Evolutionary conservation across 2,113 vertebrate species (phyloP).

Genomic region (Pitta sordida): DNA sequence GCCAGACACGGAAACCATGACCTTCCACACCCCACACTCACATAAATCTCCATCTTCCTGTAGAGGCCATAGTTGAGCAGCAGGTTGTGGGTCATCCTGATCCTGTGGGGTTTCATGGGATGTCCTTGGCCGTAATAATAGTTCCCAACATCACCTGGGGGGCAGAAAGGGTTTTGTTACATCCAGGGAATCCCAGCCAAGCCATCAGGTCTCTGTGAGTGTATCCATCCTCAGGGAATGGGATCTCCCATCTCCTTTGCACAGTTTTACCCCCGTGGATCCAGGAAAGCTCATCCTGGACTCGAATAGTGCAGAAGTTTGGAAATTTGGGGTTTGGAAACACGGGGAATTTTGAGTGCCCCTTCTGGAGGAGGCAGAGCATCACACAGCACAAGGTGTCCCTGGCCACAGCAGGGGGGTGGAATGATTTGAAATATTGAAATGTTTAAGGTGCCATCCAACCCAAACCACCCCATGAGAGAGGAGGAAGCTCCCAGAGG

Average conservation of each 20-base stretch:
- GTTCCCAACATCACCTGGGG: constrained; percentile 94
- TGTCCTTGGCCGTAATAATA: constrained; percentile 98
- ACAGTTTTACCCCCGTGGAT: background rate
- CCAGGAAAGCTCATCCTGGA: background rate
- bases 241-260: background rate
- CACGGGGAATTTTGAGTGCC: background rate
- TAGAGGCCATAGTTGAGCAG: constrained; percentile 97
- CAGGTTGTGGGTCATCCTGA: constrained; percentile 98
- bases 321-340: background rate
- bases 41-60: constrained; percentile 99
- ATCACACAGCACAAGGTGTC: too few relatives aligned
- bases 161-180: background rate
- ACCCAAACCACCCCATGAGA: fast-evolving
- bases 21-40: constrained; percentile 67
- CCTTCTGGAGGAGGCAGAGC: background rate
- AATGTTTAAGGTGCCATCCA: too few relatives aligned
- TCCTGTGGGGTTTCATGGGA: constrained; percentile 98
- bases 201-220: background rate
- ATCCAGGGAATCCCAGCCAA: background rate
- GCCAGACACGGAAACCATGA: fast-evolving
- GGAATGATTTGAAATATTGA: too few relatives aligned
- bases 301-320: background rate
- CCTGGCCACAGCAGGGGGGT: too few relatives aligned
- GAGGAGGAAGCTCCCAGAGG: background rate
- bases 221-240: background rate